Conservation (phyloP, 1,140 invertebrate genomes). For the Pseudomyrmex cubaensis region DNA sequence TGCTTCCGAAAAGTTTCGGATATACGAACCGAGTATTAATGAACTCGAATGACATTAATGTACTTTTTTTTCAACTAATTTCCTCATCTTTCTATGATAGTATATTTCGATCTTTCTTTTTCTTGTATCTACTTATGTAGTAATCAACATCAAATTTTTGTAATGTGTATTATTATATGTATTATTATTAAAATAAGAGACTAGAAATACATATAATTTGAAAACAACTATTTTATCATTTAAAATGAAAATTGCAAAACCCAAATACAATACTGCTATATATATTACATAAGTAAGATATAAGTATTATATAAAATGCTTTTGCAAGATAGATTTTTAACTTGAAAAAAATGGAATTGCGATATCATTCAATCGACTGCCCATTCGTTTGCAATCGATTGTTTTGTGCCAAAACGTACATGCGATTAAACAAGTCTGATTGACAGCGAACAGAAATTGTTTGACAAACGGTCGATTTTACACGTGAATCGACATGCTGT, state of each 20-base stretch:
- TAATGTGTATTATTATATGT: no score
- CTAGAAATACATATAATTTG: no score
- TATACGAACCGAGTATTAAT: slow-evolving; percentile 67
- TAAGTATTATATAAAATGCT: no score
- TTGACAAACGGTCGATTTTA: slow-evolving; percentile 67
- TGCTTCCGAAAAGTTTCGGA: slow-evolving; percentile 65
- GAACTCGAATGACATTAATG: slow-evolving; percentile 46
- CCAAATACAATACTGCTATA: not conserved
- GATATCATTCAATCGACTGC: slow-evolving; percentile 5
- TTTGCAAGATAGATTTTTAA: no score
- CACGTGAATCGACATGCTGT: slow-evolving; percentile 49
- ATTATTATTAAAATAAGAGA: no score
- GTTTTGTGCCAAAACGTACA: slow-evolving; percentile 52
- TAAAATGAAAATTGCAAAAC: not conserved
- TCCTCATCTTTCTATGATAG: not conserved
- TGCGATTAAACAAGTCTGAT: slow-evolving; percentile 62
- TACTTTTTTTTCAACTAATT: slow-evolving; percentile 43
- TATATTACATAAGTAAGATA: not conserved
- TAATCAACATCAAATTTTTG: no score
- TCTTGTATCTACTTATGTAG: not conserved
- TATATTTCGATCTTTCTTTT: slow-evolving; percentile 20
- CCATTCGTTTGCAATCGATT: slow-evolving; percentile 64
- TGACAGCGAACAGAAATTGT: slow-evolving; percentile 67
- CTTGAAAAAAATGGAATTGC: not conserved
- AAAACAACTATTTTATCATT: not conserved